A percentile compares a stretch with the other conserved stretches of the same genome.
Conservation (phyloP, 2,797 vertebrate genomes). For the Eospalax fontanierii region DNA sequence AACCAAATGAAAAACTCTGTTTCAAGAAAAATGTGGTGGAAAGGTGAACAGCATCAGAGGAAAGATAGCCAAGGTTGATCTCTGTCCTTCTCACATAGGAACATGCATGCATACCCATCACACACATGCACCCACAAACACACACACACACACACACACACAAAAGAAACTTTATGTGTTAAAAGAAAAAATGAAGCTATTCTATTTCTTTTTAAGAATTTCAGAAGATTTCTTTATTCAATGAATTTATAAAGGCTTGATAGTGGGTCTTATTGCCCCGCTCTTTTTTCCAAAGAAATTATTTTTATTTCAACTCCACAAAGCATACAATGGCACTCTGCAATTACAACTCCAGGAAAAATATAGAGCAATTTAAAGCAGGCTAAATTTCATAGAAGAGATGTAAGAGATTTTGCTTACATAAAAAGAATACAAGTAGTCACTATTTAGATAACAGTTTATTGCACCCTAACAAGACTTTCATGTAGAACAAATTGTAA, state of each 20-base stretch:
- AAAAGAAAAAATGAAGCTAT: background rate
- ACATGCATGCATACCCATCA: background rate
- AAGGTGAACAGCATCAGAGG: background rate
- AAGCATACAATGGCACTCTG: constrained; percentile 94
- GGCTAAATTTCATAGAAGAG: too few relatives aligned
- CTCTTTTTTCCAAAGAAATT: constrained; percentile 91
- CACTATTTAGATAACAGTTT: constrained; percentile 84
- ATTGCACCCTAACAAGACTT: constrained; percentile 87
- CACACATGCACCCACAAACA: background rate
- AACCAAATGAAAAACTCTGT: background rate
- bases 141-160: background rate
- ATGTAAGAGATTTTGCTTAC: constrained; percentile 79
- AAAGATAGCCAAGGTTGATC: background rate
- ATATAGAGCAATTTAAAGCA: too few relatives aligned
- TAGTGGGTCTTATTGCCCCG: background rate
- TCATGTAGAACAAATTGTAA: constrained; percentile 84
- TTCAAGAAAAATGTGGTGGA: background rate
- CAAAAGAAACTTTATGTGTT: background rate
- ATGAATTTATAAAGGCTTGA: background rate
- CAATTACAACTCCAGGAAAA: constrained; percentile 87
- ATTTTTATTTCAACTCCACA: constrained; percentile 92
- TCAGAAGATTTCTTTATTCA: background rate
- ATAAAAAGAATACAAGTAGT: constrained; percentile 90
- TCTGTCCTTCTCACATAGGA: background rate
- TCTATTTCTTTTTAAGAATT: background rate